Base-by-base conservation (phyloP, 2,113 vertebrate genomes). In the Hydropotes inermis region DNA sequence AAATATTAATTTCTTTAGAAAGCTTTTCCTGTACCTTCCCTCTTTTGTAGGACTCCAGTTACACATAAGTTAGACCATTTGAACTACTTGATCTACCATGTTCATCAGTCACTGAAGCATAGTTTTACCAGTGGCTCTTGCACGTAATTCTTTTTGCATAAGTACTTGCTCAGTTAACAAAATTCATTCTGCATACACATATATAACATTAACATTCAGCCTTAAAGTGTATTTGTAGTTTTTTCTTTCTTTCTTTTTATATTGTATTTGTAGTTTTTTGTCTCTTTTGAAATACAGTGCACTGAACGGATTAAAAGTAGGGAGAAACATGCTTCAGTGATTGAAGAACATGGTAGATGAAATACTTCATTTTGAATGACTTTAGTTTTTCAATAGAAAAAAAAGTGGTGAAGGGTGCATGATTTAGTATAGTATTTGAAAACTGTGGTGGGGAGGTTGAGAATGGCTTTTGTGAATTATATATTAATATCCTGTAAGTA, bases 331-430 rank as follows among this genome's bases (percentile, higher is more conserved):
- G 27, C 78, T 87, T 87, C 13, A 61, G 25, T 87, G 36, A 45
- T 43, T 83, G 43, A 82, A 81, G 70, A 81, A 81, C 27, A 30
- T 74, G 58, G 25, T 52, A 82, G 54, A 52, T 85, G 25, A 86
- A 70, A 33, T 78, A 91, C 54, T 94, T 94, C 3, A 87, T 87
- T 94, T 87, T 91, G 39, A 70, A 60, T 58, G n/a, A 23, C 43
- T 94, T 91, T 70, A 87, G n/a, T 96, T 94, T 86, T 36, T 96
- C 45, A 74, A n/a, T 50, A 84, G 74, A 81, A 91, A 82, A 70
- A 92, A 83, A 45, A 27, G 6, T 61, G 21, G n/a, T 78, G 23
- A 52, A 91, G 47, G 74, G 78, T 91, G 8, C 57, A 36, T 91
- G 87, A 60, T 70, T 61, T 94, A 87, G 13, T 39, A 64, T 92